Evolutionary conservation across 2,888 invertebrate genomes (phyloP).

Genomic region (Acanthococcus lagerstroemiae): DNA sequence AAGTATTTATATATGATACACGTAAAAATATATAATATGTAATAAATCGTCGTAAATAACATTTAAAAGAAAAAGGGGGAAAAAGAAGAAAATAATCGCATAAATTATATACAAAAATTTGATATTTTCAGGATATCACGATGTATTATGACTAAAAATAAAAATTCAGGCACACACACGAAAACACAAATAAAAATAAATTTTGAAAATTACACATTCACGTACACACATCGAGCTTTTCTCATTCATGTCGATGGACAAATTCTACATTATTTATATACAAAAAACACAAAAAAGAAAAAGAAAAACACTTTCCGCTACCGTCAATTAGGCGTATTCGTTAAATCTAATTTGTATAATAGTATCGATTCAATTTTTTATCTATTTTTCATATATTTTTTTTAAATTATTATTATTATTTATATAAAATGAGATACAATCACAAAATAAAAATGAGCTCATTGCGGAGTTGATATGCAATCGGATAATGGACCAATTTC

Average conservation of each 20-base stretch:
- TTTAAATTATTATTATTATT: neutral
- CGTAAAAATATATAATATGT: neutral
- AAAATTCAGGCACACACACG: slow-evolving; percentile 28
- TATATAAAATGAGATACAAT: slow-evolving; percentile 9
- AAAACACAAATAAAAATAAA: slow-evolving; percentile 5
- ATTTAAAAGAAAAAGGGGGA: neutral
- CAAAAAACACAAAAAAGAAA: slow-evolving; percentile 11
- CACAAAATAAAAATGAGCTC: slow-evolving; percentile 18
- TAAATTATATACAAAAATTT: slow-evolving; percentile 22
- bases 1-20: neutral
- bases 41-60: neutral
- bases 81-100: slow-evolving; percentile 2
- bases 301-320: neutral
- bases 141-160: slow-evolving; percentile 27
- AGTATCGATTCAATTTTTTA: neutral
- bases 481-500: slow-evolving; percentile 24
- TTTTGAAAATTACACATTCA: neutral
- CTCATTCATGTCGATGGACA: neutral
- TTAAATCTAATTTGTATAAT: too few relatives aligned
- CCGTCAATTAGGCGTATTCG: neutral
- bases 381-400: neutral
- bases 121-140: slow-evolving; percentile 23
- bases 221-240: neutral
- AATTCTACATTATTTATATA: neutral
- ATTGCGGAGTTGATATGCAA: slow-evolving; percentile 28